Evolutionary conservation across 2,113 vertebrate species (phyloP), one percentile per base, ranked within the genome.

Genomic region (Oryzias melastigma): DNA sequence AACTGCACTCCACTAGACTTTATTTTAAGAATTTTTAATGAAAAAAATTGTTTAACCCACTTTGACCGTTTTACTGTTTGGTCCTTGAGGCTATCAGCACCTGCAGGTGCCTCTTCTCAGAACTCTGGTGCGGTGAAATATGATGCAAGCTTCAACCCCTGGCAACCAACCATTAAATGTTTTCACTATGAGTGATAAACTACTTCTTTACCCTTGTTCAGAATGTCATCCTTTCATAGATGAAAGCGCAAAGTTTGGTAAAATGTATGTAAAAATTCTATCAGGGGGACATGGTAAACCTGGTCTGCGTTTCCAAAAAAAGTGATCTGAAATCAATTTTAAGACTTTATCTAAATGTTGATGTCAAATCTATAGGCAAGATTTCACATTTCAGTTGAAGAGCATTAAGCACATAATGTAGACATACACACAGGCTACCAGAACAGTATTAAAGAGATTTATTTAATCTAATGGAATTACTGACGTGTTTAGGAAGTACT

Each of bases 401-500:
- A 64, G n/a, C 57, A 29, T 51, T 49, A 29, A 6, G 40, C 42
- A n/a, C 50, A 49, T n/a, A 48, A 49, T 52, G 55, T 20, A 48
- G 18, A 51, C 57, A 43, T 18, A 58, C 65, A 68, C 17, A 35
- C 54, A 56, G 65, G 44, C 24, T 58, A 62, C 71, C 62, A 70
- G 58, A 53, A 52, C 51, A 14, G 55, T 71, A 72, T 42, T 67
- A 70, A 63, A 78, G 45, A 35, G 44, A 74, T 65, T 81, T 64
- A 73, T 71, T 87, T 81, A 73, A 77, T 75, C 70, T 90, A 83
- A 90, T 90, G 78, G 75, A 75, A 89, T 91, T 82, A 87, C 65
- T 63, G 82, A 75, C 27, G 66, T 35, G 50, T 55, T 53, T 49
- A 74, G 44, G 58, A 61, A 65, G 66, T 47, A 43, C 51, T 85